Evolutionary conservation across 2,113 vertebrate genomes (phyloP).

Genomic region (Antigone vipio): DNA sequence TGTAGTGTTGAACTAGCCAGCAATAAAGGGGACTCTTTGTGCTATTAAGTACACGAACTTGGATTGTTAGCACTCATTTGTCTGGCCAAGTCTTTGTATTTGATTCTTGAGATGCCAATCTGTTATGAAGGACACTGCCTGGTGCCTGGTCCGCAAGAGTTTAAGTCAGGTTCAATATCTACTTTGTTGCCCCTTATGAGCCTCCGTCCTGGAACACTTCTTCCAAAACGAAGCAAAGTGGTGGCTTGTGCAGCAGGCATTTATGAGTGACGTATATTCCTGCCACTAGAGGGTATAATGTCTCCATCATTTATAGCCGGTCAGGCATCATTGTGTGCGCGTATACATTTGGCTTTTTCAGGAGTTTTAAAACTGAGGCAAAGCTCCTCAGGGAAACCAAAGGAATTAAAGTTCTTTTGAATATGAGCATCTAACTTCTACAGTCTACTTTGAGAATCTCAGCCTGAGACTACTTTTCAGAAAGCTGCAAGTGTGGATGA

Average conservation of each 20-base stretch:
- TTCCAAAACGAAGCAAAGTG: not conserved
- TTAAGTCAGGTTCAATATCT: not conserved
- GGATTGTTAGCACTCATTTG: not conserved
- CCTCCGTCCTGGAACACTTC: not conserved
- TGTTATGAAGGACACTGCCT: not conserved
- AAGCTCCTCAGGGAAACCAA: not conserved
- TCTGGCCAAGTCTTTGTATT: not conserved
- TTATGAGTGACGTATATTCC: not conserved
- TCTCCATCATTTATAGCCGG: not conserved
- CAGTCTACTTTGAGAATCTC: not conserved
- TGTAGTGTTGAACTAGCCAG: not conserved
- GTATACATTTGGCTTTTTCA: not conserved
- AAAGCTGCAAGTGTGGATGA: not conserved
- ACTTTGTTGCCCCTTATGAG: rapidly evolving
- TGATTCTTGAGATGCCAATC: not conserved
- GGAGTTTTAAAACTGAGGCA: not conserved
- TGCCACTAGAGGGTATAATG: constrained; percentile 49
- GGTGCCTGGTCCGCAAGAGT: not conserved
- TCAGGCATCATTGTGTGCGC: not conserved
- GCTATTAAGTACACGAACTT: rapidly evolving
- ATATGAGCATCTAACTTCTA: not conserved
- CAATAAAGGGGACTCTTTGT: not conserved
- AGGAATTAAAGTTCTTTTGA: not conserved
- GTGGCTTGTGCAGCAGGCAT: not conserved
- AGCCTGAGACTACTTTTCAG: not conserved